These are phyloP conservation scores for Cataglyphis cursor DNA, from an alignment of 2,888 invertebrate genomes.

Conservation along the genomic window DNA sequence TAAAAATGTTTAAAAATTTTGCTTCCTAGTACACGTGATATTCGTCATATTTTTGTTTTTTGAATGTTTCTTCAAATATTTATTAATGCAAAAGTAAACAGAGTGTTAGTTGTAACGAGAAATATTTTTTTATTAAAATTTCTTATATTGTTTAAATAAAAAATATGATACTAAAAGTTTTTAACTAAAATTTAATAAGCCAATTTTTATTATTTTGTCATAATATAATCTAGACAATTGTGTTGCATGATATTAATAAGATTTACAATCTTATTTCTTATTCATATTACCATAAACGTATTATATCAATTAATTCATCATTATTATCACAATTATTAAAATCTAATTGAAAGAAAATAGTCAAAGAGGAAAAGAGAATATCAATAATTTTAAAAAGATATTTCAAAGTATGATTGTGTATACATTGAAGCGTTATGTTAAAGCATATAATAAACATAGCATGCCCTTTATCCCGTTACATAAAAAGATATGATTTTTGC, in stretches of 20 bases:
- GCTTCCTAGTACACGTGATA: background rate
- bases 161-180: background rate
- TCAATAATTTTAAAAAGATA: background rate
- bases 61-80: background rate
- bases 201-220: background rate
- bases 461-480: slow-evolving; percentile 5
- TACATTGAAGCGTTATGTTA: background rate
- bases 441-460: background rate
- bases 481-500: slow-evolving; percentile 4
- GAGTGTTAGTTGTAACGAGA: background rate
- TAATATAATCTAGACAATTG: background rate
- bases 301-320: background rate
- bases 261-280: background rate
- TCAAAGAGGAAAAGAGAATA: background rate
- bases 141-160: background rate
- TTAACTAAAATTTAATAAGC: background rate
- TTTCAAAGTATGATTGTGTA: background rate
- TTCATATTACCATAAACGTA: no score
- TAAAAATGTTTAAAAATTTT: slow-evolving; percentile 81
- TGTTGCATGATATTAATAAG: background rate
- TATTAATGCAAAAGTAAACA: background rate
- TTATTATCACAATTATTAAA: background rate
- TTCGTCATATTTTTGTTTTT: background rate
- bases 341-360: background rate
- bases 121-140: background rate